Percentiles rank a stretch among this genome's conserved stretches.
Conservation (phyloP, 1,140 invertebrate species). For the Venustaconcha ellipsiformis region DNA sequence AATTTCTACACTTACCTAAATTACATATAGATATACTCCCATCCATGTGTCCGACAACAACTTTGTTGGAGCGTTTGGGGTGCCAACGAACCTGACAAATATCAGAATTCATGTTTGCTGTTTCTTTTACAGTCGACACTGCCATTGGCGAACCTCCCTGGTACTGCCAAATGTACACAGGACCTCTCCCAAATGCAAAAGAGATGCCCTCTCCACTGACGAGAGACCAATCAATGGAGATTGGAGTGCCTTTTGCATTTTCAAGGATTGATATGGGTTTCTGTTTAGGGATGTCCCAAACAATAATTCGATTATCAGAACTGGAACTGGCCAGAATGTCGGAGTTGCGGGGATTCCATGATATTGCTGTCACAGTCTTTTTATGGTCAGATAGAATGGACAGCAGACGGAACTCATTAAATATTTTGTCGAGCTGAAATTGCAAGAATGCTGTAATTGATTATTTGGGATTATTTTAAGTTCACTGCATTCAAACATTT, state of each 20-base stretch:
- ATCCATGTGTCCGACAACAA: slow-evolving; percentile 69
- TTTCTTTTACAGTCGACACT: slow-evolving; percentile 46
- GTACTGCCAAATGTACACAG: slow-evolving; percentile 63
- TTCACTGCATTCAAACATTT: not conserved
- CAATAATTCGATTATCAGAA: slow-evolving; percentile 61
- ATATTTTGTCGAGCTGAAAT: slow-evolving; percentile 58
- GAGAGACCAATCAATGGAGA: slow-evolving; percentile 60
- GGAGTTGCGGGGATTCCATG: slow-evolving; percentile 63
- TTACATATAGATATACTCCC: slow-evolving; percentile 68
- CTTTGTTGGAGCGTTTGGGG: slow-evolving; percentile 50
- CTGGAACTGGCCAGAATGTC: slow-evolving; percentile 66
- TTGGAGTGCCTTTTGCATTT: slow-evolving; percentile 48
- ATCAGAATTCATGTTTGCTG: slow-evolving; percentile 46
- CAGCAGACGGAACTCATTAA: slow-evolving; percentile 66
- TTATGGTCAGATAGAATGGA: slow-evolving; percentile 72
- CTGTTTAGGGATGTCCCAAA: slow-evolving; percentile 67
- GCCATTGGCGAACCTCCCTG: slow-evolving; percentile 15
- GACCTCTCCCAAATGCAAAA: slow-evolving; percentile 59
- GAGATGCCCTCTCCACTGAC: slow-evolving; percentile 53
- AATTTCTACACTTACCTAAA: slow-evolving; percentile 53
- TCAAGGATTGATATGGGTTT: slow-evolving; percentile 50
- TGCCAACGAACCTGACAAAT: slow-evolving; percentile 65
- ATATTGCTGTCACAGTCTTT: slow-evolving; percentile 69
- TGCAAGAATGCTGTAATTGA: not conserved
- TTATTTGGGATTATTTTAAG: not conserved